These are phyloP conservation scores for Carassius gibelio DNA, from an alignment of 2,113 vertebrate species.

Conservation along the genomic window DNA sequence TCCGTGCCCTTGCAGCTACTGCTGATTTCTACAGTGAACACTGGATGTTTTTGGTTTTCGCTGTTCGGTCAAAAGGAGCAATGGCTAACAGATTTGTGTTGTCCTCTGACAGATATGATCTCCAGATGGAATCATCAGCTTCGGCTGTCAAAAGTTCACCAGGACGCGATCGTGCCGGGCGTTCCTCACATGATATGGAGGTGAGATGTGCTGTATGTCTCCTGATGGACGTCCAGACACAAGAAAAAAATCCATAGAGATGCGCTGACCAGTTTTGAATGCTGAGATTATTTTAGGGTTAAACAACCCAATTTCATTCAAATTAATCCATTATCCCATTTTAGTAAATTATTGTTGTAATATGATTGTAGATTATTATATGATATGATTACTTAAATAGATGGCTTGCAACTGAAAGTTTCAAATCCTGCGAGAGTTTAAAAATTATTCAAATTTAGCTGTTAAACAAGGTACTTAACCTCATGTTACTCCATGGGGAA, in stretches of 20 bases:
- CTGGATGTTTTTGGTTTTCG: conserved; percentile 37
- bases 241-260: background rate
- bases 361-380: background rate
- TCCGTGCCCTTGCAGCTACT: conserved; percentile 40
- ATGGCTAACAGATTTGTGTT: conserved; percentile 14
- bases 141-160: conserved; percentile 16
- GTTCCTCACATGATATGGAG: conserved; percentile 2
- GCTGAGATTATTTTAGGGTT: background rate
- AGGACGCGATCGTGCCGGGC: background rate
- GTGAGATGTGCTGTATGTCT: background rate
- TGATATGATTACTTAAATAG: background rate
- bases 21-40: conserved; percentile 41
- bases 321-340: background rate
- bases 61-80: conserved; percentile 15
- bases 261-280: background rate
- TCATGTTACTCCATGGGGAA: background rate
- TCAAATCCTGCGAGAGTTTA: background rate
- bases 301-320: background rate
- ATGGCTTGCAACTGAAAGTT: background rate
- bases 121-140: conserved; percentile 49
- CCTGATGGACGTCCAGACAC: background rate
- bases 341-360: background rate
- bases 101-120: conserved; percentile 45
- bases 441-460: background rate
- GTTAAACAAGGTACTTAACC: background rate